Conservation (phyloP, 2,888 invertebrate species). For the Nymphalis urticae region DNA sequence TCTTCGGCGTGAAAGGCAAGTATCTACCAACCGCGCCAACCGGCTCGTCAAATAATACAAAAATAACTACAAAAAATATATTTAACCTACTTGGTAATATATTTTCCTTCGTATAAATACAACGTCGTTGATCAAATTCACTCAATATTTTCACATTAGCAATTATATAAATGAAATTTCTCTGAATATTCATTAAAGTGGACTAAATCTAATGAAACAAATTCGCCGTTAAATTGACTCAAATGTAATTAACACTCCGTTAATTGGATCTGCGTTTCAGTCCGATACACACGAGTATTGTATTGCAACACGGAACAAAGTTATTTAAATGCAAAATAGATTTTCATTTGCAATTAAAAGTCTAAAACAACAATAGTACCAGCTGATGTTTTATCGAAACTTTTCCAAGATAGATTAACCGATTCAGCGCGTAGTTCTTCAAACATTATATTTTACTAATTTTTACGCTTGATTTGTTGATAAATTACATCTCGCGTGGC, state of each 20-base stretch:
- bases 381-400: neutral
- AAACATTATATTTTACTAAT: too few relatives aligned
- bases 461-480: too few relatives aligned
- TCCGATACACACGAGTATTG: conserved; percentile 31
- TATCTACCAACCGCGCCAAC: too few relatives aligned
- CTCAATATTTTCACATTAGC: neutral
- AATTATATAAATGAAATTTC: conserved; percentile 15
- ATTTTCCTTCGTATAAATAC: too few relatives aligned
- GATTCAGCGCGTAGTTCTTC: too few relatives aligned
- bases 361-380: neutral
- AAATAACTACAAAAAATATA: too few relatives aligned
- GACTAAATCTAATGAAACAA: conserved; percentile 30
- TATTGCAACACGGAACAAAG: conserved; percentile 15
- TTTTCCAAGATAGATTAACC: too few relatives aligned
- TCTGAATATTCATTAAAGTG: conserved; percentile 15
- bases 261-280: conserved; percentile 57
- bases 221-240: conserved; percentile 54
- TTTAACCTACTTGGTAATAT: too few relatives aligned
- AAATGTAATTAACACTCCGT: conserved; percentile 64
- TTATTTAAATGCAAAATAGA: conserved; percentile 4
- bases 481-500: too few relatives aligned
- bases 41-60: too few relatives aligned
- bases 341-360: conserved; percentile 1
- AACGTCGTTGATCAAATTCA: neutral
- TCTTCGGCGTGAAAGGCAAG: too few relatives aligned